Evolutionary conservation across 2,113 vertebrate species (phyloP).

Genomic region (Donacobius atricapilla): DNA sequence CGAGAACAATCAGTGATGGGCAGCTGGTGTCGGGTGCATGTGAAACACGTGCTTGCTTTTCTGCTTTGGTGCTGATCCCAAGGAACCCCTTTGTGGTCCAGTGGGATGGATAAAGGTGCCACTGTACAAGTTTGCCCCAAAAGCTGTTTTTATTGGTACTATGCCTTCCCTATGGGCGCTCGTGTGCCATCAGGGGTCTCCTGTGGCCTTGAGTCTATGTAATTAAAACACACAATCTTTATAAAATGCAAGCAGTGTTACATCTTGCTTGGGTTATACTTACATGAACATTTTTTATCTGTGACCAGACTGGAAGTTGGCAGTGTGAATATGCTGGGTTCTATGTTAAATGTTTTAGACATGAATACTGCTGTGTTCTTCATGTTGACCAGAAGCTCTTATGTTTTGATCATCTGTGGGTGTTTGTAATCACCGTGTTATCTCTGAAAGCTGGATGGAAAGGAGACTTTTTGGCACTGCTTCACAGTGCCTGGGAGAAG

Average conservation of each 20-base stretch:
- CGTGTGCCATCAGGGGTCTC: accelerated
- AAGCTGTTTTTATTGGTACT: background rate
- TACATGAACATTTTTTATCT: background rate
- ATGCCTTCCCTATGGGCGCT: accelerated
- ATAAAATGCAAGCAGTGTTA: background rate
- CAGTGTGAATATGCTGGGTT: background rate
- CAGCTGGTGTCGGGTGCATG: background rate
- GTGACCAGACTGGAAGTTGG: background rate
- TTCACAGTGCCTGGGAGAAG: background rate
- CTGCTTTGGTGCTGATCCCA: background rate
- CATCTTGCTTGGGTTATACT: background rate
- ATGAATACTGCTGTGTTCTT: background rate
- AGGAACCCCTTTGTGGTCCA: accelerated
- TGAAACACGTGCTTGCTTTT: background rate
- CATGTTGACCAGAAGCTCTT: background rate
- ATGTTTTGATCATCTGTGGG: background rate
- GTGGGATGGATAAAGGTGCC: background rate
- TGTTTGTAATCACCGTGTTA: background rate
- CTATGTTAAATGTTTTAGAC: background rate
- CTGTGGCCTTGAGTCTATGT: no score
- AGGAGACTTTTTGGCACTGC: background rate
- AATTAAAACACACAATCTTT: background rate
- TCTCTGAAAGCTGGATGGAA: background rate
- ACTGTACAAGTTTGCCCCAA: background rate
- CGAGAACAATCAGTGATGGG: background rate